phyloP scores from a whole-genome alignment of 2,888 invertebrate species.

The Patella pellucida region DNA sequence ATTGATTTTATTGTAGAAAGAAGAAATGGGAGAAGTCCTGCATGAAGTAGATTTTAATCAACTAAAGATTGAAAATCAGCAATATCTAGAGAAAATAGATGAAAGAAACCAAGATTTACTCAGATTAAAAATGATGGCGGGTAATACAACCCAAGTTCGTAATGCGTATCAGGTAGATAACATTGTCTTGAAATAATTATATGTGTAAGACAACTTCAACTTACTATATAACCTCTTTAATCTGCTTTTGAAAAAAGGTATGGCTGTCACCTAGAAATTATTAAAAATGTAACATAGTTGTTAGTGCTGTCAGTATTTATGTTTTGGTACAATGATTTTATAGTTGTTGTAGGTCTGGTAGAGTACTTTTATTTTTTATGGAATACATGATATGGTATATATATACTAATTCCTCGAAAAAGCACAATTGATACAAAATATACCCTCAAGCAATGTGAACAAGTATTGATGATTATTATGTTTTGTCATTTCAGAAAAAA shows the following conservation, averaged over 20 bases:
- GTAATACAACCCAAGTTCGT: constrained; percentile 68
- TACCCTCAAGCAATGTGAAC: no score
- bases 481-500: constrained; percentile 63
- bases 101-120: constrained; percentile 70
- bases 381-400: no score
- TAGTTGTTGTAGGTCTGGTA: no score
- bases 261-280: no score
- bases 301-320: no score
- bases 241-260: not conserved
- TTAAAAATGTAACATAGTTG: no score
- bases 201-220: not conserved
- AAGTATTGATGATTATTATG: not conserved
- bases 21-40: constrained; percentile 71
- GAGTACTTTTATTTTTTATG: no score
- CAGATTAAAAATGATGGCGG: constrained; percentile 69
- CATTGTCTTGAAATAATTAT: not conserved
- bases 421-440: no score
- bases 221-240: not conserved
- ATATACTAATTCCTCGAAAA: no score
- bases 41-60: constrained; percentile 72
- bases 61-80: constrained; percentile 71
- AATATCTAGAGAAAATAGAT: constrained; percentile 71
- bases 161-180: constrained; percentile 67
- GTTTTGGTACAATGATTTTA: no score
- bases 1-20: constrained; percentile 58